A percentile compares a stretch with the other conserved stretches of the same genome.
Evolutionary conservation across 2,797 vertebrate genomes (phyloP).

Genomic region (Phoebastria nigripes): DNA sequence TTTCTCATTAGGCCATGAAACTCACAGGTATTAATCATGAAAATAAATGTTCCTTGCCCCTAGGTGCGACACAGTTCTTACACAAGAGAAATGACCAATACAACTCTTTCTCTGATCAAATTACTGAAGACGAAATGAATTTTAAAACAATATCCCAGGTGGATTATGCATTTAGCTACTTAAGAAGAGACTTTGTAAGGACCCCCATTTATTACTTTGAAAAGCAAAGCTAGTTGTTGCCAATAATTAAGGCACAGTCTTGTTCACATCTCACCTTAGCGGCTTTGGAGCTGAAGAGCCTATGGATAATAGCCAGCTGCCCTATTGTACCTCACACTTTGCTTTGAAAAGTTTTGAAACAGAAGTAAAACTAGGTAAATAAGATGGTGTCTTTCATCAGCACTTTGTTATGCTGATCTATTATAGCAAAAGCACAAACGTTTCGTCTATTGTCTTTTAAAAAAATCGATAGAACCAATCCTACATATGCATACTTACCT

Average conservation of each 20-base stretch:
- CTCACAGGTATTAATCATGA: slow-evolving; percentile 71
- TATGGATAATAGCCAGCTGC: slow-evolving; percentile 37
- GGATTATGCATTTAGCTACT: slow-evolving; percentile 72
- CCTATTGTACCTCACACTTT: background rate
- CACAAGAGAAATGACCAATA: slow-evolving; percentile 67
- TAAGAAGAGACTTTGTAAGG: slow-evolving; percentile 58
- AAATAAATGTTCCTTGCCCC: slow-evolving; percentile 72
- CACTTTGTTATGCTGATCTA: background rate
- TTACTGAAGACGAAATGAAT: slow-evolving; percentile 75
- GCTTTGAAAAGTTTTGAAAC: slow-evolving; percentile 26
- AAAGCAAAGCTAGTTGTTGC: slow-evolving; percentile 59
- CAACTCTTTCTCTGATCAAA: slow-evolving; percentile 72
- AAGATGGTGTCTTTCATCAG: background rate
- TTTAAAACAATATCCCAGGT: slow-evolving; percentile 74
- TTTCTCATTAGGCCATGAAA: slow-evolving; percentile 70
- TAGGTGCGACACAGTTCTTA: slow-evolving; percentile 62
- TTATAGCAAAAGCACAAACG: background rate
- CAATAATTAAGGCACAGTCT: slow-evolving; percentile 62
- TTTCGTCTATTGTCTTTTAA: background rate
- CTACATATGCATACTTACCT: background rate
- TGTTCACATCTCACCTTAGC: slow-evolving; percentile 39
- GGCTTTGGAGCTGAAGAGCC: background rate
- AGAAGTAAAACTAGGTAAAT: slow-evolving; percentile 14
- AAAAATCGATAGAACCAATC: background rate
- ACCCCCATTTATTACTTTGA: slow-evolving; percentile 65